Base-by-base conservation (phyloP, 2,888 invertebrate species). In the Lordiphosa andalusiaca region DNA sequence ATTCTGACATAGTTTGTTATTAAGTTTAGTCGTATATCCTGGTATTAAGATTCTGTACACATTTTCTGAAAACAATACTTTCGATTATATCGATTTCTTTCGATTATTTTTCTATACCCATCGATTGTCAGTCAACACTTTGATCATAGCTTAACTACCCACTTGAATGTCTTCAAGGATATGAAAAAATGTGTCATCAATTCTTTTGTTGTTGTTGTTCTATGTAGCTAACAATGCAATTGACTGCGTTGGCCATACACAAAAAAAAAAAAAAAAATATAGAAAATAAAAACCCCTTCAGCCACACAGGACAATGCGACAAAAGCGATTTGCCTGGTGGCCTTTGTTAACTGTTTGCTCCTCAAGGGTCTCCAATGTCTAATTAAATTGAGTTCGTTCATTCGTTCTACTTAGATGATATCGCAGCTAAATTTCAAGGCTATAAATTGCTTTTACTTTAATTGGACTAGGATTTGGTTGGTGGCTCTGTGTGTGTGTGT, bases 401-500 rank as follows among this genome's bases (percentile, higher is more conserved):
- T 41, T 48, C 54, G 69, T 53, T 67, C 63, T 53, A 53, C 65
- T 74, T 82, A 55, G 48, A 16, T 66, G 63, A 37, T 73, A 77
- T 73, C 73, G 42, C 53, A 46, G 49, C 51, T 30, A 60, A 47
- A 60, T 64, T 66, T 68, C 58, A 42, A 53, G 57, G 54, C 49
- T 62, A 63, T 46, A 48, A 77, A 72, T 82, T 78, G 84, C 84
- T 77, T 77, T 84, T 73, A 67, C 73, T 73, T 81, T 84, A 84
- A 77, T 77, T 77, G 84, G 82, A 81, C 73, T 76, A 56, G 53
- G 60, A 23, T 25, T 13, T 39, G 37, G 23, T n/a, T n/a, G n/a
- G n/a, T n/a, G n/a, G n/a, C n/a, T n/a, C n/a, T n/a, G n/a, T n/a
- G n/a, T n/a, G n/a, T 21, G 19, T 57, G 59, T 54, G 65, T 72